Evolutionary conservation across 2,113 vertebrate species (phyloP).

Genomic region (Poeciliopsis occidentalis): DNA sequence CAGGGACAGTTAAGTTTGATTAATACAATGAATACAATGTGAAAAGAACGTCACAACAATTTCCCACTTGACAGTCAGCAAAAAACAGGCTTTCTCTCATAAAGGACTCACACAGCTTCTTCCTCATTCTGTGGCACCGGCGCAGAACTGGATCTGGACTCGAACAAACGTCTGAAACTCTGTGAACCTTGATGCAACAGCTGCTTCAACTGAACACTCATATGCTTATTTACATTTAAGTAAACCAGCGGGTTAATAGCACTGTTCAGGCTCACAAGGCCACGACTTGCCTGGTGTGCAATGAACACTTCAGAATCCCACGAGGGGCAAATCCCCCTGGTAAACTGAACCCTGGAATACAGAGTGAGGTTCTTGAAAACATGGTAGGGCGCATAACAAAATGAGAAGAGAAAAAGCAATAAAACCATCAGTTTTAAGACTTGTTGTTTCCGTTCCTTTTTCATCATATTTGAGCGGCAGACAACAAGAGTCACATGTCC

Average conservation of each 20-base stretch:
- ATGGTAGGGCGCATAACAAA: not conserved
- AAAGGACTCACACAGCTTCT: too few relatives aligned
- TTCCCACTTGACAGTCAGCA: too few relatives aligned
- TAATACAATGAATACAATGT: too few relatives aligned
- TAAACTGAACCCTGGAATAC: slow-evolving; percentile 54
- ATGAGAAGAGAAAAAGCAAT: not conserved
- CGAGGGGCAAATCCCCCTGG: slow-evolving; percentile 37
- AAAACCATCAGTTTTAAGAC: not conserved
- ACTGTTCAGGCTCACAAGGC: slow-evolving; percentile 83
- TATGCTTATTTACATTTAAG: too few relatives aligned
- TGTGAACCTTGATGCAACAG: not conserved
- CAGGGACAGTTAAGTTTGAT: too few relatives aligned
- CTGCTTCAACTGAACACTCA: too few relatives aligned
- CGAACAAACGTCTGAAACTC: too few relatives aligned
- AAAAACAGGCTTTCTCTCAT: too few relatives aligned
- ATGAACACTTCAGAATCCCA: slow-evolving; percentile 71
- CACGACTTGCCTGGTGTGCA: slow-evolving; percentile 80
- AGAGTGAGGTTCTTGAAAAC: slow-evolving; percentile 72
- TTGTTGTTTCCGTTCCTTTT: not conserved
- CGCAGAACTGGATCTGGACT: too few relatives aligned
- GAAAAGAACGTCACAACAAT: not conserved
- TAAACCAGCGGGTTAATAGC: slow-evolving; percentile 80
- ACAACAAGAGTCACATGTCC: slow-evolving; percentile 59
- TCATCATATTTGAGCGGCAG: not conserved
- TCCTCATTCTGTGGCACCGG: too few relatives aligned